Base-by-base conservation (phyloP, 1,140 invertebrate genomes). In the Tyrophagus putrescentiae region DNA sequence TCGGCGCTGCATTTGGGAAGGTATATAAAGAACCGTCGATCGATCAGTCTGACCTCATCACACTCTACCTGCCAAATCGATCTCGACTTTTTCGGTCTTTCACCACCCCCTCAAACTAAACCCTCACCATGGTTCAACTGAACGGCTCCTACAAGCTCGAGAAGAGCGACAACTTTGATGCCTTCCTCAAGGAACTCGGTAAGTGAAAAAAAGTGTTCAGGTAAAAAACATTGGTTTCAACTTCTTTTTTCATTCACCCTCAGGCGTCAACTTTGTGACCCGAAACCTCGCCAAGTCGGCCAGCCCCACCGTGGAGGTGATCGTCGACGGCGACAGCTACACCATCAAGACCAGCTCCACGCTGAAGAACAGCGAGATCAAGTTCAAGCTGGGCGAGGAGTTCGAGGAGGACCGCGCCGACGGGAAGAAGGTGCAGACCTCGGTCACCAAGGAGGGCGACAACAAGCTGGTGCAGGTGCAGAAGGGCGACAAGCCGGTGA, bases 401-500 rank as follows among this genome's bases (percentile, higher is more conserved):
- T 87, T 91, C 70, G 83, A 88, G 7, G 85, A 92, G 67, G 82
- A 82, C 64, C 91, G 87, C 6, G 76, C 82, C n/a, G 87, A 92
- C 70, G 87, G 86, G 9, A 76, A 84, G 39, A 82, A 80, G 68
- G 87, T 92, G 18, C 86, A 85, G 64, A 57, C 62, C 18, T 9
- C 39, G 9, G 41, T 60, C 33, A 68, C 66, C 21, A 34, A 64
- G 45, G 68, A 71, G 25, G 68, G 67, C 42, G 81, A 82, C 72
- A 84, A 28, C 52, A 33, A 54, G 9, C 25, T 54, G 52, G 52
- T 25, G 6, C 18, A 13, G 36, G 36, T 13, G 13, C 13, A n/a
- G 36, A 13, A 39, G 36, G 36, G 36, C 18, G 61, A 62, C 16
- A 29, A 29, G 39, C 32, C 31, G 0, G 41, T 28, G 6, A 34